These are phyloP conservation scores for Eupithecia insigniata DNA, from an alignment of 2,888 invertebrate genomes.

Conservation along the genomic window DNA sequence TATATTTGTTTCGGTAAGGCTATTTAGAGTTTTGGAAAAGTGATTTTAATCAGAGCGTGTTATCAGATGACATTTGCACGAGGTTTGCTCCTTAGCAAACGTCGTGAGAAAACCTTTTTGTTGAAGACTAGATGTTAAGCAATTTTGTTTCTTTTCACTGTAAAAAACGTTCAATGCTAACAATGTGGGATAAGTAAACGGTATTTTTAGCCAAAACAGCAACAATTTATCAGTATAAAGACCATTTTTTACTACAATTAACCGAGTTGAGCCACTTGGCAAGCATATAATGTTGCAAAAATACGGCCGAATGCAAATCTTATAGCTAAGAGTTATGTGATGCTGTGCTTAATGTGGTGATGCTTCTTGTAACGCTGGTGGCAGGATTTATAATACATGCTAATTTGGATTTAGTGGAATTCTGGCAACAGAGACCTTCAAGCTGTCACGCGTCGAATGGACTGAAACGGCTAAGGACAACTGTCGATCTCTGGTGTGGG, in stretches of 20 bases:
- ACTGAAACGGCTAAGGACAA: neutral
- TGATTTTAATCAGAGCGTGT: too few relatives aligned
- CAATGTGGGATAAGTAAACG: neutral
- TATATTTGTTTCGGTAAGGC: neutral
- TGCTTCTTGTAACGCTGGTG: neutral
- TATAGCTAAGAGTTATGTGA: constrained; percentile 57
- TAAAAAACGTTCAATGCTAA: neutral
- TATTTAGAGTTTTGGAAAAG: neutral
- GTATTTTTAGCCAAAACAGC: constrained; percentile 29
- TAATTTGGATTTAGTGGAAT: neutral
- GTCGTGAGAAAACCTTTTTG: too few relatives aligned
- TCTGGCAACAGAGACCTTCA: neutral
- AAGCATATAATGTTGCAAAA: constrained; percentile 53
- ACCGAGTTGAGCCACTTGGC: constrained; percentile 63
- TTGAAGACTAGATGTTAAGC: neutral
- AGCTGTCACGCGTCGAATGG: neutral
- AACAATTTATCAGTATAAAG: constrained; percentile 29
- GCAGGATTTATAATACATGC: neutral
- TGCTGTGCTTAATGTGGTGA: constrained; percentile 54
- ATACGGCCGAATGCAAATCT: constrained; percentile 68
- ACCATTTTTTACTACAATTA: constrained; percentile 38
- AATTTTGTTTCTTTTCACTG: neutral
- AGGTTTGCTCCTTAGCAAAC: too few relatives aligned
- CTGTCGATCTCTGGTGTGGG: neutral
- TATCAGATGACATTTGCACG: neutral